Evolutionary conservation across 2,113 vertebrate species (phyloP).

Genomic region (Sisor rabdophorus): DNA sequence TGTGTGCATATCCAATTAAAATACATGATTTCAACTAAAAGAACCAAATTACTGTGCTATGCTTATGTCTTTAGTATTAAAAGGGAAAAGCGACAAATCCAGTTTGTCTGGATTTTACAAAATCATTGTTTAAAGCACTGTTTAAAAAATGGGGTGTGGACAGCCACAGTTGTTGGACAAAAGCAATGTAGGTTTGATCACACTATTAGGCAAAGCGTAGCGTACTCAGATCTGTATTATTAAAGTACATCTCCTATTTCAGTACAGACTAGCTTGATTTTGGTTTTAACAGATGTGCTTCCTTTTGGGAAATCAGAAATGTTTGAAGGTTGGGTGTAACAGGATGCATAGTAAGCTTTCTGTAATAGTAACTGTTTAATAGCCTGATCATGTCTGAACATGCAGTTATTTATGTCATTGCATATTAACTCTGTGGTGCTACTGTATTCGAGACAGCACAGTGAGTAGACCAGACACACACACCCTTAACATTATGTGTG

Average conservation of each 20-base stretch:
- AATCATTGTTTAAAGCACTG: conserved; percentile 1
- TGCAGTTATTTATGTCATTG: conserved; percentile 9
- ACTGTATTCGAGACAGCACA: background rate
- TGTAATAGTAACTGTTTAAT: conserved; percentile 3
- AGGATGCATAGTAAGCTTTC: conserved; percentile 11
- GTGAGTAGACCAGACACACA: background rate
- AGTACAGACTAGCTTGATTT: background rate
- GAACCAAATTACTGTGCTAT: background rate
- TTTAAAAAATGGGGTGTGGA: conserved; percentile 15
- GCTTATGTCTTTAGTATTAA: background rate
- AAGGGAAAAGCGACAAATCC: background rate
- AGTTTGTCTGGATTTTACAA: conserved; percentile 5
- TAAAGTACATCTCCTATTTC: background rate
- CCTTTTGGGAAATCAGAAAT: background rate
- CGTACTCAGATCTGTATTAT: background rate
- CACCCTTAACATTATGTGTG: background rate
- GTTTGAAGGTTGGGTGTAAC: conserved; percentile 8
- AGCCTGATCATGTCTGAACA: conserved; percentile 31
- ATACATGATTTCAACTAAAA: too few species aligned
- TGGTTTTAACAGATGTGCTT: background rate
- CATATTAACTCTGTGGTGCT: background rate
- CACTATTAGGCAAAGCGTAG: background rate
- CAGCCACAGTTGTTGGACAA: conserved; percentile 9
- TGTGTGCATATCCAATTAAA: too few species aligned
- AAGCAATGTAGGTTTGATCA: background rate